phyloP scores from a whole-genome alignment of 2,888 invertebrate genomes.

The Diogma glabrata region DNA sequence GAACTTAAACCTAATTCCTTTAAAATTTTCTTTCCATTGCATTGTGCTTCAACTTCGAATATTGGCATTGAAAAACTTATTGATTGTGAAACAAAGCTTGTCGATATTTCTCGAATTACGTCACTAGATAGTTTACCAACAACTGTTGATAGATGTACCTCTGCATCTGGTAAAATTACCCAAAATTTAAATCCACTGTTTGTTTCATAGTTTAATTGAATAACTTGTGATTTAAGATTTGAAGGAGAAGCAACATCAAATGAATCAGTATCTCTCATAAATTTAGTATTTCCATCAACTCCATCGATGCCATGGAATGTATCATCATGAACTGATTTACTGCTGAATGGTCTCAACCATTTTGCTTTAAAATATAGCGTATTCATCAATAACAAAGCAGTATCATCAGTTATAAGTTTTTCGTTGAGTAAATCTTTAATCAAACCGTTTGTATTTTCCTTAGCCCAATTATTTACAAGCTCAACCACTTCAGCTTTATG shows the following conservation, averaged over 20 bases:
- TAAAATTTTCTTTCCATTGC: background rate
- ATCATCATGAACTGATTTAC: background rate
- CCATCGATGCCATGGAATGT: background rate
- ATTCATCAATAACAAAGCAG: background rate
- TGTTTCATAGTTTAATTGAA: background rate
- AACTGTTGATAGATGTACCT: background rate
- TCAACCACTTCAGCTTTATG: background rate
- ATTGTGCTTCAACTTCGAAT: constrained; percentile 5
- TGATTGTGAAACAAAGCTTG: too few relatives aligned
- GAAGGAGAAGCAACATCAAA: background rate
- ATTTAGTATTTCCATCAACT: background rate
- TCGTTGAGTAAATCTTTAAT: background rate
- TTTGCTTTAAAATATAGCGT: constrained; percentile 2
- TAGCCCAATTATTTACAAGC: background rate
- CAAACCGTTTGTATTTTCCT: background rate
- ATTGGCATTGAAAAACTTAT: constrained; percentile 2
- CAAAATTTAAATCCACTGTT: constrained; percentile 4
- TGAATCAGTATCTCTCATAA: background rate
- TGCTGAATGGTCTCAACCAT: background rate
- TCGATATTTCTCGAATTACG: too few relatives aligned
- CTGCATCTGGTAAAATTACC: background rate
- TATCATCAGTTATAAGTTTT: background rate
- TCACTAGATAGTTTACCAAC: background rate
- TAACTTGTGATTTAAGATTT: background rate
- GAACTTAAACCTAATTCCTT: background rate